Base-by-base conservation (phyloP, 2,797 vertebrate genomes). In the Falco rusticolus region DNA sequence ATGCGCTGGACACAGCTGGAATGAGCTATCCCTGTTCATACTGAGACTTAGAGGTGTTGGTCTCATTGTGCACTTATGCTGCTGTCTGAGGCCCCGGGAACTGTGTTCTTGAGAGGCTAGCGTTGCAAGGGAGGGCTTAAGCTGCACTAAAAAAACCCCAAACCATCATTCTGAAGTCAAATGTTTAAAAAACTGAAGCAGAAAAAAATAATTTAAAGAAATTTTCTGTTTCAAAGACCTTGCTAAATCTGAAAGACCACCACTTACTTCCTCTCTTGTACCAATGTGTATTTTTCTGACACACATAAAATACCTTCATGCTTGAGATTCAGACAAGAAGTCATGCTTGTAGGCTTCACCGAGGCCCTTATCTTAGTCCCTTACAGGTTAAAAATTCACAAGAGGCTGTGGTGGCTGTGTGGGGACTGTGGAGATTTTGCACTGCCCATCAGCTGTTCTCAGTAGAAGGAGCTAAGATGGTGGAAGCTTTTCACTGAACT, bases 241-340 rank as follows among this genome's bases (percentile, higher is more conserved):
- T 43, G 41, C 25, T 72, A 13, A 86, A 71, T 91, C 16, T 72
- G 54, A 74, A 78, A 56, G 5, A 0, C 48, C 45, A 69, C 29
- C 16, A 4, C 80, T 91, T 90, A 93, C 89, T 94, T 87, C 79
- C 89, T 89, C 29, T 56, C 45, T 60, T 47, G 60, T 41, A 47
- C 5, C 63, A 33, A 3, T 0, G 1, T 39, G 10, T 39, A 7
- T 70, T 90, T 89, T 89, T 84, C 33, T 91, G 41, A 50, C 57
- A 47, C 7, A 1, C 5, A 5, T 19, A 31, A 53, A 78, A 20
- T 10, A 41, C 50, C 18, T 60, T 65, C 25, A 24, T 43, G 47
- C 45, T 41, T 84, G 70, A 56, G 25, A 47, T 13, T 59, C 59
- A 63, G 66, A 33, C 50, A 28, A 81, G 80, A 45, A 37, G 10